Base-by-base conservation (phyloP, 2,888 invertebrate genomes). In the Onthophagus sagittarius region DNA sequence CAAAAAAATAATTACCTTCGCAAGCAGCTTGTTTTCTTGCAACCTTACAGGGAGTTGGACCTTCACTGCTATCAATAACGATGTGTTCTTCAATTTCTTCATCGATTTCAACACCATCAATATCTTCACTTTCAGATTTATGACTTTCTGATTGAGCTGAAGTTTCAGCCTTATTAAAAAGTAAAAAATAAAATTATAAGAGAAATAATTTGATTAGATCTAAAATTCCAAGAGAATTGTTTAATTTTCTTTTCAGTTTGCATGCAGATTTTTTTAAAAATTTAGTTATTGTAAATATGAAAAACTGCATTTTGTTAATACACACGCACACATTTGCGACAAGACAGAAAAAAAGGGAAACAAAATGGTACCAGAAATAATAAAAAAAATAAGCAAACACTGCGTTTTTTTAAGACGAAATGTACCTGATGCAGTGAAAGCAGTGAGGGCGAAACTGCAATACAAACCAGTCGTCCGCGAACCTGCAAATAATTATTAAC, bases 11-110 rank as follows among this genome's bases (percentile, higher is more conserved):
- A 23, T 72, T 53, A 23, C 82, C 83, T 15, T 79, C 82, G 74
- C 80, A 79, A 72, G 77, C 80, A 33, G 79, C 77, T 73, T 76
- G 85, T 82, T 72, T 85, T 76, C 84, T 82, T 33, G 84, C 86
- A 78, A 84, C 86, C 81, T 87, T 91, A 81, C 87, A 90, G 73
- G 85, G 89, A 77, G 79, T 87, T 79, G 83, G 90, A 77, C 85
- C 88, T 74, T 82, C 83, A 74, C 79, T 82, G 74, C 79, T 82
- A 72, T 84, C 84, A 39, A 77, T 87, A 81, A 82, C 85, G 80
- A 83, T 86, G 78, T 83, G 86, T 67, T 87, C 87, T 75, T 88
- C 87, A 15, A 84, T 78, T 14, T 84, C 83, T 53, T 84, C 84
- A 33, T 84, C 85, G 11, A 85, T 85, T 77, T 86, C 86, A 15